Base-by-base conservation (phyloP, 2,113 vertebrate genomes). In the Halichoeres trimaculatus region DNA sequence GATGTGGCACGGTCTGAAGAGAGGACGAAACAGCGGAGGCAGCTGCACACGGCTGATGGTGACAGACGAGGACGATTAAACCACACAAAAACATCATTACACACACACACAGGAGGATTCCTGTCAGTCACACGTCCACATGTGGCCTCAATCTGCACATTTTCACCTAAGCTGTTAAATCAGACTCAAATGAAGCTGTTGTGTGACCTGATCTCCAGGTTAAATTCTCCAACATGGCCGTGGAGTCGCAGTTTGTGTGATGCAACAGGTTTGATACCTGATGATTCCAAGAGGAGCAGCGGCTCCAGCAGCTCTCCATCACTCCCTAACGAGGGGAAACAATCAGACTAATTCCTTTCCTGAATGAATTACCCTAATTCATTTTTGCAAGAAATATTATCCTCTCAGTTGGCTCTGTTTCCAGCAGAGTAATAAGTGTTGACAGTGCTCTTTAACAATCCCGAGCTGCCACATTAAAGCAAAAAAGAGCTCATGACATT, bases 191-290 rank as follows among this genome's bases (percentile, higher is more conserved):
- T 54, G n/a, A 16, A 5, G 14, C 14, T 13, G n/a, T 35, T 10
- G 63, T 55, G 2, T 4, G 7, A 19, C 55, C 5, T n/a, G 2
- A 63, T 14, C 63, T 55, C 11, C 1, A 0, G 5, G 16, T 47
- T 9, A 40, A 52, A 68, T 23, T 10, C 48, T 60, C 4, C 51
- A 30, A 40, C 26, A 59, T 4, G 10, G 3, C 2, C 24, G 30
- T 30, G 30, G 30, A 30, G 30, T 30, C 40, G 34, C 1, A 59
- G 26, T 12, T 40, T 50, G 40, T 62, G 14, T 76, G 73, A 43
- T 52, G 89, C 91, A 94, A 94, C 93, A 94, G 84, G 93, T 93
- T 58, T 76, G 56, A 82, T 84, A 91, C 91, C 85, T 94, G 92
- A 88, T 88, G 90, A 80, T 72, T 86, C 65, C 52, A 43, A 57